A percentile compares a stretch with the other conserved stretches of the same genome.
Evolutionary conservation across 2,113 vertebrate species (phyloP).

Genomic region (Notarius quadriscutis): DNA sequence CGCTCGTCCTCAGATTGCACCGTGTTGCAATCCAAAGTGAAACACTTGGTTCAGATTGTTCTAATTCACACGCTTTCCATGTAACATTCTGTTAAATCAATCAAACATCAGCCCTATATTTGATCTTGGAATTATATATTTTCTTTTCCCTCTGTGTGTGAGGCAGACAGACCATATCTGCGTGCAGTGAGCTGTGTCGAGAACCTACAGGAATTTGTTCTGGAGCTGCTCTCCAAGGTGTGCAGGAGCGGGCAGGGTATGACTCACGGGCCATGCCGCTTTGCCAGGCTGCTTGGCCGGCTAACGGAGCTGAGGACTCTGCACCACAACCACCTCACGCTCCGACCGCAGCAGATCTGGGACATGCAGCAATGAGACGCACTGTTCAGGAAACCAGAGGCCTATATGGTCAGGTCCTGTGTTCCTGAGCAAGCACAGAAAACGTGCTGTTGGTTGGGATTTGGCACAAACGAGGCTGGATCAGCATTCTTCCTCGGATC

Average conservation of each 20-base stretch:
- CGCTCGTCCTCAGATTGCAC: neutral
- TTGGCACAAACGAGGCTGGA: neutral
- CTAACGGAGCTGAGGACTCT: constrained; percentile 88
- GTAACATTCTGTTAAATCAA: neutral
- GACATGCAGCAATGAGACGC: constrained; percentile 46
- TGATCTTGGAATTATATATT: neutral
- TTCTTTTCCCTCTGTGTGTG: constrained; percentile 7
- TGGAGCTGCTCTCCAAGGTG: constrained; percentile 84
- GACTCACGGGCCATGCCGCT: constrained; percentile 77
- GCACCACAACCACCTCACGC: constrained; percentile 84
- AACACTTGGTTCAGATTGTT: neutral
- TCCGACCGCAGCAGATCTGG: constrained; percentile 69
- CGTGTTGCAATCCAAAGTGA: neutral
- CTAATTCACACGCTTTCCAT: neutral
- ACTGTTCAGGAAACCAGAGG: constrained; percentile 7
- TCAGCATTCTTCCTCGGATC: neutral
- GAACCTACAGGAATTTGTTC: constrained; percentile 85
- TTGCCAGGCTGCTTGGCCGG: constrained; percentile 82
- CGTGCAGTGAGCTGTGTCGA: constrained; percentile 82
- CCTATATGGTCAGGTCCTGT: constrained; percentile 20
- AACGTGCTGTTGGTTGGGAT: neutral
- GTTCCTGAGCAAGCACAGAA: constrained; percentile 10
- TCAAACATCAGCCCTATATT: neutral
- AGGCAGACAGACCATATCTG: constrained; percentile 79
- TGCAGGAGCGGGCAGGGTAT: constrained; percentile 78